phyloP scores from a whole-genome alignment of 2,797 vertebrate genomes.

The Gymnoscopelus braueri region DNA sequence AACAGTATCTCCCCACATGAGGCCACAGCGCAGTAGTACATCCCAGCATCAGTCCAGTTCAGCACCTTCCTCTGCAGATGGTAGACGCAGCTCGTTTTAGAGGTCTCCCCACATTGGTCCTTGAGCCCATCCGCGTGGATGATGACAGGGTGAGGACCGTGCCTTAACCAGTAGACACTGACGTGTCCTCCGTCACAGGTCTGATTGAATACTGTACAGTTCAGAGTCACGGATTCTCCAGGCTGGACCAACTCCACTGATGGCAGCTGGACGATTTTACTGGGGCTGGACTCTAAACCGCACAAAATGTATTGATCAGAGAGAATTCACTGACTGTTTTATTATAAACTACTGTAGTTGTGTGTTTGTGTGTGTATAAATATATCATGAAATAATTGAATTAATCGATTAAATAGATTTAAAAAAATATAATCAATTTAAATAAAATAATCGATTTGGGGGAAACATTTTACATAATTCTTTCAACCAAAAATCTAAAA shows the following conservation, averaged over 20 bases:
- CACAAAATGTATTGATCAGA: no score
- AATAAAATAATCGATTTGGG: no score
- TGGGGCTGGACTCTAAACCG: no score
- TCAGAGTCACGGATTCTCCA: slow-evolving; percentile 52
- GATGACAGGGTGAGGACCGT: slow-evolving; percentile 38
- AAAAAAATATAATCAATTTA: no score
- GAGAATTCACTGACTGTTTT: no score
- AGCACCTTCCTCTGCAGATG: slow-evolving; percentile 49
- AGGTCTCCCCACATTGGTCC: slow-evolving; percentile 31
- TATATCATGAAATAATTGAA: no score
- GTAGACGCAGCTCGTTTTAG: slow-evolving; percentile 52
- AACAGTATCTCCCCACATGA: slow-evolving; percentile 63
- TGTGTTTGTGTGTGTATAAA: no score
- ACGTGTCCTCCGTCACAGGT: slow-evolving; percentile 46
- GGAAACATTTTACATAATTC: no score
- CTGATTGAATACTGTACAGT: slow-evolving; percentile 49
- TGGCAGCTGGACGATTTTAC: slow-evolving; percentile 39
- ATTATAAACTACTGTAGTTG: no score
- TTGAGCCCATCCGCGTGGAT: slow-evolving; percentile 37
- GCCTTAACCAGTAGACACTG: slow-evolving; percentile 63
- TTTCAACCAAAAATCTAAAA: no score
- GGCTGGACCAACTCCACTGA: slow-evolving; percentile 19
- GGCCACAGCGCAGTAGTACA: slow-evolving; percentile 60
- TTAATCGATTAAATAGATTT: no score
- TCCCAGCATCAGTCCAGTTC: slow-evolving; percentile 43